A percentile compares a stretch with the other conserved stretches of the same genome.
phyloP scores from a whole-genome alignment of 2,797 vertebrate species.

The Chiloscyllium punctatum region DNA sequence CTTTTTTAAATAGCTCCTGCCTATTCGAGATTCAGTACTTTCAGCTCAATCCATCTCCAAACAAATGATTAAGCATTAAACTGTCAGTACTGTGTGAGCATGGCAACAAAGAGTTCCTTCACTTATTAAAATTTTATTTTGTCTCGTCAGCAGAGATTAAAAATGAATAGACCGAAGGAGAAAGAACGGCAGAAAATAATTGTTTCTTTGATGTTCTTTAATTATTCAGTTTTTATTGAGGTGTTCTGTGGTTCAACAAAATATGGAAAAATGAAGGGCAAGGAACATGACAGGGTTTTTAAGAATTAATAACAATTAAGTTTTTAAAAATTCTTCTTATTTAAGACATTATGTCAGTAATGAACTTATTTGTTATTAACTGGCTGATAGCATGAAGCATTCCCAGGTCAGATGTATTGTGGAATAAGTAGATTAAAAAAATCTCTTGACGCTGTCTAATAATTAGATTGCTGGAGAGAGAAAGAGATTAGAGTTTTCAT shows the following conservation, averaged over 20 bases:
- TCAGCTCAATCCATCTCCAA: neutral
- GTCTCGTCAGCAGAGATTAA: neutral
- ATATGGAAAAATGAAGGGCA: neutral
- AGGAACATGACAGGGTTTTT: neutral
- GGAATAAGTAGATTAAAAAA: neutral
- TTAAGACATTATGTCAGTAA: neutral
- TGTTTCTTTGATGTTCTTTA: neutral
- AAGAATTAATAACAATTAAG: neutral
- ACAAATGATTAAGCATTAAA: slow-evolving; percentile 24
- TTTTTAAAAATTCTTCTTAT: neutral
- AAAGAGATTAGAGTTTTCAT: neutral
- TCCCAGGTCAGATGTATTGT: neutral
- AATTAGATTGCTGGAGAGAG: neutral
- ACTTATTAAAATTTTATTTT: slow-evolving; percentile 28
- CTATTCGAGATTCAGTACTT: slow-evolving; percentile 1
- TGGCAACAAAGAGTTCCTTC: neutral
- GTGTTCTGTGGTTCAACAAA: neutral
- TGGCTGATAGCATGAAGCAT: neutral
- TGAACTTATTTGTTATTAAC: neutral
- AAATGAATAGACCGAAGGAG: neutral
- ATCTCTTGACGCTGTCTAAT: neutral
- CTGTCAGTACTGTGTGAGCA: neutral
- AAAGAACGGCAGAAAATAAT: neutral
- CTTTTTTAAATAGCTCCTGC: neutral
- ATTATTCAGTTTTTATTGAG: neutral